Base-by-base conservation (phyloP, 2,888 invertebrate species). In the Nephrocerus scutellatus region DNA sequence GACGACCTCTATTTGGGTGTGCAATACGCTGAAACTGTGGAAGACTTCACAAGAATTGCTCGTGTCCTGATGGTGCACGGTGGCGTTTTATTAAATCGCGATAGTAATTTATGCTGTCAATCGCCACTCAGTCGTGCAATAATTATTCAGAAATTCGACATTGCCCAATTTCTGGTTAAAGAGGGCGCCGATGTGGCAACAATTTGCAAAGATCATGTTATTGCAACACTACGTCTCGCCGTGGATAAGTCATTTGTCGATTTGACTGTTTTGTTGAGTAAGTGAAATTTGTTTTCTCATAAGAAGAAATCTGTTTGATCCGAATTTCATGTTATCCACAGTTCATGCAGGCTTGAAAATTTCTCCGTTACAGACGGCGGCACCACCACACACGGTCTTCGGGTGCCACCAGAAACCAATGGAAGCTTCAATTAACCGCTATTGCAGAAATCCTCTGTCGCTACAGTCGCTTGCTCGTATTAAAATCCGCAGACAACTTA, bases 121-220 rank as follows among this genome's bases (percentile, higher is more conserved):
- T 81, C 83, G 1, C 82, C 84, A 0, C 60, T 85, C 31, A 72
- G 82, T 50, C 59, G 79, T 15, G 79, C 84, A 6, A 72, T 68
- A 10, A 57, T 60, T 38, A 29, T 62, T 30, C 56, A 60, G 23
- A 62, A 60, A 33, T 46, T 63, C 21, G 53, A 61, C 28, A 52
- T 66, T 29, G 65, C 66, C 0, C 64, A 62, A 37, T 55, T 63
- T 36, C 46, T 68, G 13, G 49, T 68, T 6, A 62, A 60, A 7
- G 68, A 68, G 38, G 67, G 67, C 7, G 57, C 60, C 8, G 59
- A 60, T 46, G 49, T 64, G 7, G 52, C 53, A 6, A 59, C 62
- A 36, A 54, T 63, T 23, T 56, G 56, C 14, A 42, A 39, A 6
- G 57, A 58, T 10, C 56, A 61, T 48, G 55, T 60, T 3, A 51